These are phyloP conservation scores for Fulmarus glacialis DNA, from an alignment of 2,113 vertebrate species.

Conservation along the genomic window DNA sequence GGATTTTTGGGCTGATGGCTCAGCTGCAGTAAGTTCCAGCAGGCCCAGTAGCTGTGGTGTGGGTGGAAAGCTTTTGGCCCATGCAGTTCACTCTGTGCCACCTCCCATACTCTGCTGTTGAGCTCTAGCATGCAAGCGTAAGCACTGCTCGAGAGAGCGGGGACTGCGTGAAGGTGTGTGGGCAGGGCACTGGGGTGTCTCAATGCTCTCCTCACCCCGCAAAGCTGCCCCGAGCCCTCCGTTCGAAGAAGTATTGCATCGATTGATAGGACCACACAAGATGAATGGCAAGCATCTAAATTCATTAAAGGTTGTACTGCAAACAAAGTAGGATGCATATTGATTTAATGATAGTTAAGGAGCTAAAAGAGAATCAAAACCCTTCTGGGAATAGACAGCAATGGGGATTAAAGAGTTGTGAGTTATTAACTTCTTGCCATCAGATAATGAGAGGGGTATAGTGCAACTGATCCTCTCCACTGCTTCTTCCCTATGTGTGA, in stretches of 20 bases:
- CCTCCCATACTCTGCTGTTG: background rate
- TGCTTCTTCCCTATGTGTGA: background rate
- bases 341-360: background rate
- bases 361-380: slow-evolving; percentile 5
- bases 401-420: background rate
- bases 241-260: rapidly evolving
- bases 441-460: background rate
- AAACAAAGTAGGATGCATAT: background rate
- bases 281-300: background rate
- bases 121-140: rapidly evolving
- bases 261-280: background rate
- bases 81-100: background rate
- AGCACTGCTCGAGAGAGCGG: background rate
- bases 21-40: background rate
- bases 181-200: background rate
- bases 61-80: background rate
- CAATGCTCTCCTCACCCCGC: background rate
- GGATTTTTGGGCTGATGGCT: background rate
- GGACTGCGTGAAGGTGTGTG: background rate
- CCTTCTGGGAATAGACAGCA: background rate
- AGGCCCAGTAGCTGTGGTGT: background rate
- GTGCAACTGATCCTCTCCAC: background rate
- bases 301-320: background rate
- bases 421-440: slow-evolving; percentile 2
- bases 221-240: background rate